Base-by-base conservation (phyloP, 2,113 vertebrate genomes). In the Elephantulus edwardii region DNA sequence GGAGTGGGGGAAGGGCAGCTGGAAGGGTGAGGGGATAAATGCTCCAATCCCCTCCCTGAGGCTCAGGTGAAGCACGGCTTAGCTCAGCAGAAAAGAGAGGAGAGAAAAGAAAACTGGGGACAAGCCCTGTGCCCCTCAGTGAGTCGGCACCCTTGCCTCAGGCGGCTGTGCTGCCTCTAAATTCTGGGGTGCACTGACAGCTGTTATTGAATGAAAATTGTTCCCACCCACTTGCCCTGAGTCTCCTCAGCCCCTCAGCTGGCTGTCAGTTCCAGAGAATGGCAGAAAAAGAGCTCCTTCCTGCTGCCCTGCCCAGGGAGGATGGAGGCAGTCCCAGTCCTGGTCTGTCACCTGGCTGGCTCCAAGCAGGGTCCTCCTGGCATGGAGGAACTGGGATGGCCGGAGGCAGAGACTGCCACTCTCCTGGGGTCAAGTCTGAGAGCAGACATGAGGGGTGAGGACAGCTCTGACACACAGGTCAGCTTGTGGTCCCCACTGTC, bases 391-490 rank as follows among this genome's bases (percentile, higher is more conserved):
- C 12, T 1, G 22, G 52, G 38, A 1, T 9, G 0, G 33, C 42
- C 38, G 52, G 40, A 10, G 1, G 0, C 3, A 10, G 1, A 0
- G 4, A 52, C 54, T 30, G n/a, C 38, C 11, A 22, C 60, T 68
- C 72, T 5, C 30, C 62, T 0, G 3, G 6, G 58, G 46, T 38
- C 42, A 52, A 52, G 74, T 8, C 54, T 0, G 1, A 38, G 28
- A 6, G 48, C 24, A 1, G 8, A 40, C 68, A 19, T 0, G 10
- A 40, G 3, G 60, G 35, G 52, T 16, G 48, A 58, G 0, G 1
- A 74, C 6, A n/a, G 17, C 40, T 71, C 38, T 0, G 5, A 64
- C 7, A 24, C 46, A 26, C 3, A 20, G 24, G 12, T 6, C 50
- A 2, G 11, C n/a, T 8, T 0, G 7, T 20, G n/a, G n/a, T n/a